These are phyloP conservation scores for Heliconius eleuchia DNA, from an alignment of 1,140 invertebrate species.

Conservation along the genomic window DNA sequence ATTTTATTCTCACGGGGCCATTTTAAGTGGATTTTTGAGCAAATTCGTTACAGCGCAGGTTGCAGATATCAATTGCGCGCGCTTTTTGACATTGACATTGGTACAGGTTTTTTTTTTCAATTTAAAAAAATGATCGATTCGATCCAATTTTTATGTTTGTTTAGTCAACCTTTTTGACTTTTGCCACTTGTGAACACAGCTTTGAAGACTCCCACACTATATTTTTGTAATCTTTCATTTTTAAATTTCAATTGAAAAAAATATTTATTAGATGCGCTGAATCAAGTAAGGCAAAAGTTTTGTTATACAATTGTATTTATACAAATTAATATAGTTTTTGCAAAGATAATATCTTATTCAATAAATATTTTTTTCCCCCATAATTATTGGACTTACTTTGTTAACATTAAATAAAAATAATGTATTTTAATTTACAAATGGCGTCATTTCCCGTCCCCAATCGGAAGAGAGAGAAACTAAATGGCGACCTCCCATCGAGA, in stretches of 20 bases:
- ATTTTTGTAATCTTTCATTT: neutral
- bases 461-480: slow-evolving; percentile 49
- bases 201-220: slow-evolving; percentile 57
- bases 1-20: slow-evolving; percentile 62
- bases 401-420: neutral
- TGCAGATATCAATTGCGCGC: slow-evolving; percentile 36
- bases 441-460: slow-evolving; percentile 17
- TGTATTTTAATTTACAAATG: slow-evolving; percentile 11
- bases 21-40: slow-evolving; percentile 47
- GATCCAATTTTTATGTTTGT: slow-evolving; percentile 70
- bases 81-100: slow-evolving; percentile 55
- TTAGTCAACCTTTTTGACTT: slow-evolving; percentile 54
- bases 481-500: slow-evolving; percentile 54
- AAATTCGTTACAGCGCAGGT: slow-evolving; percentile 61
- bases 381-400: too few species aligned
- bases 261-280: neutral
- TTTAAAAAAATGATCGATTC: slow-evolving; percentile 67
- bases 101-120: slow-evolving; percentile 59
- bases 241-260: neutral
- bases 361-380: too few species aligned
- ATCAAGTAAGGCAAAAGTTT: too few species aligned
- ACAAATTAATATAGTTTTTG: too few species aligned
- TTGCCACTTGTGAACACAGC: slow-evolving; percentile 43
- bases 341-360: too few species aligned
- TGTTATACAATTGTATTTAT: too few species aligned